phyloP scores from a whole-genome alignment of 53 echinoderm and acorn worm species.

The Astropecten irregularis region DNA sequence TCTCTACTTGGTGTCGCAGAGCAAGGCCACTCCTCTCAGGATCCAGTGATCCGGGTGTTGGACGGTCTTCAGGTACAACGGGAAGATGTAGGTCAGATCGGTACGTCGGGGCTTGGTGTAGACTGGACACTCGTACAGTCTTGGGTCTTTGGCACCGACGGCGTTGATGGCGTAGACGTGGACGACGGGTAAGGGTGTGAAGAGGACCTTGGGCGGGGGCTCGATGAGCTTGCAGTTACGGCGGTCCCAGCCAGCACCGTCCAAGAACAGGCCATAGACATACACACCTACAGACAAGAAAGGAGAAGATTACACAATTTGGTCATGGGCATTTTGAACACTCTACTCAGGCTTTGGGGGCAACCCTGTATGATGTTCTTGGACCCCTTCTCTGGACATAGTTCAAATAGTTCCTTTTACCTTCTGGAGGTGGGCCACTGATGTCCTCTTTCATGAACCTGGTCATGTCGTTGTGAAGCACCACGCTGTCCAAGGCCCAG shows the following conservation, averaged over 20 bases:
- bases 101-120: slow-evolving; percentile 92
- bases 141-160: slow-evolving; percentile 78
- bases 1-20: slow-evolving; percentile 91
- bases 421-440: slow-evolving; percentile 77
- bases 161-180: slow-evolving; percentile 96
- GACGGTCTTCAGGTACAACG: slow-evolving; percentile 89
- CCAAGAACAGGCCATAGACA: slow-evolving; percentile 85
- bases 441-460: slow-evolving; percentile 89
- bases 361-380: too few relatives aligned
- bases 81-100: slow-evolving; percentile 98
- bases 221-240: slow-evolving; percentile 96
- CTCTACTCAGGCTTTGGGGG: too few relatives aligned
- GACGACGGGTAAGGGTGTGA: slow-evolving; percentile 89
- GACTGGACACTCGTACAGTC: slow-evolving; percentile 93
- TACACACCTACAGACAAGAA: slow-evolving; percentile 70
- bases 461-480: slow-evolving; percentile 96
- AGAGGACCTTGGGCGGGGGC: slow-evolving; percentile 92
- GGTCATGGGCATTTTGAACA: neutral
- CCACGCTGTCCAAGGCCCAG: slow-evolving; percentile 98
- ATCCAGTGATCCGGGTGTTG: slow-evolving; percentile 96
- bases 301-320: too few relatives aligned
- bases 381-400: too few relatives aligned
- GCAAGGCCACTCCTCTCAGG: slow-evolving; percentile 87
- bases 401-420: slow-evolving; percentile 37
- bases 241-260: slow-evolving; percentile 98